Evolutionary conservation across 2,113 vertebrate species (phyloP), one percentile per base, ranked within the genome.

Genomic region (Calypte anna): DNA sequence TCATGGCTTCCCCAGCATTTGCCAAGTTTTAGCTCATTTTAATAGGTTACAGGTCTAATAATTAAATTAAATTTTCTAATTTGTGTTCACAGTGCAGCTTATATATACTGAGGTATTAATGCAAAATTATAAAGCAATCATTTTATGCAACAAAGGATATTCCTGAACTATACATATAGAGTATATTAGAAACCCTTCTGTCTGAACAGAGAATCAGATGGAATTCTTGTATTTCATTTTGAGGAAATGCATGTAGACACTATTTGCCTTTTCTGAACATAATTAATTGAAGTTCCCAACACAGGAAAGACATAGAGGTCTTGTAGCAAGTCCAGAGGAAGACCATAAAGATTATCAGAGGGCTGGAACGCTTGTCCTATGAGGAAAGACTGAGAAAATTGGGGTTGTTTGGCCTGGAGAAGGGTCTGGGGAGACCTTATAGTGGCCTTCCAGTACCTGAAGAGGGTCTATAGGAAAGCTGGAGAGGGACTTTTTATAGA

Each of bases 31-130:
- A 86, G 31, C 36, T 73, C 63, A 38, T 19, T 79, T 77, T 86
- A 94, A 80, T 70, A 84, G 14, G 21, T 82, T 66, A 36, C 24
- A 63, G 13, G 12, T 73, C 87, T 86, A 89, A 87, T 72, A 57
- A 12, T 67, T 82, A 55, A 50, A 88, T 93, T 96, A 70, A 8
- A 46, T 93, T 95, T 92, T 89, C 66, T 91, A 67, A 68, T n/a
- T 17, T 64, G 23, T 94, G 31, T 53, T 96, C 36, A 75, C 9
- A 55, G 22, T 54, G 59, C 46, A 88, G 20, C 15, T 66, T 77
- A 69, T 75, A 55, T 87, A 79, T 67, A 79, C 74, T 31, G 54
- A 58, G 4, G 51, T 86, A 82, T 74, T 59, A 31, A 89, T 77
- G 36, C 23, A 94, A 95, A 88, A 86, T 40, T 62, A 40, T 70